Base-by-base conservation (phyloP, 2,113 vertebrate genomes). In the Circaetus cinerascens region DNA sequence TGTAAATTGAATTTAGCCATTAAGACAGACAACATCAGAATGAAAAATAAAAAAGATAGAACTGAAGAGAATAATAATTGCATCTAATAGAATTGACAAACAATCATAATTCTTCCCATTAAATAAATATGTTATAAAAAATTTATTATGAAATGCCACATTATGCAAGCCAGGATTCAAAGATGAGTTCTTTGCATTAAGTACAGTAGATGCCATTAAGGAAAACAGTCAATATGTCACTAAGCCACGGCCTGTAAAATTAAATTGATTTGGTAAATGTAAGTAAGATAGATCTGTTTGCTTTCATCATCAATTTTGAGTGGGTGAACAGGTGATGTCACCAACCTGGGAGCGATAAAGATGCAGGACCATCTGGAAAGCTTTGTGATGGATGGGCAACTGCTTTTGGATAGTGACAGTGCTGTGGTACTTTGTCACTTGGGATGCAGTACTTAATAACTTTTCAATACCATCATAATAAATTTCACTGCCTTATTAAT, bases 191-290 rank as follows among this genome's bases (percentile, higher is more conserved):
- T 98, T 98, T 98, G 98, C 99, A 99, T 99, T 99, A 99, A 99
- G 99, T 99, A 99, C 99, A 98, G 98, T 99, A 99, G 99, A 99
- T 97, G 98, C 99, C 98, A 99, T 99, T 99, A 99, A 99, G 98
- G 98, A 98, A 98, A 98, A 99, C 98, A 98, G 98, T 99, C 99
- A 99, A 99, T 99, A 99, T 99, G 99, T 99, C 99, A 99, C 99
- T 98, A 99, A 99, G 98, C 98, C 98, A 98, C 46, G 97, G 99
- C 99, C 99, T 99, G 99, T 99, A 99, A 99, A 99, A 99, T 99
- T 98, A 99, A 99, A 99, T 99, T 99, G 99, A 99, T 99, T 99
- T 99, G 99, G 98, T 99, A 99, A 99, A 99, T 99, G 99, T 99
- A 99, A 99, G 98, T 98, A 98, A 99, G 99, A 99, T 99, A 99